Conservation (phyloP, 2,113 vertebrate genomes). For the Gambusia holbrooki region DNA sequence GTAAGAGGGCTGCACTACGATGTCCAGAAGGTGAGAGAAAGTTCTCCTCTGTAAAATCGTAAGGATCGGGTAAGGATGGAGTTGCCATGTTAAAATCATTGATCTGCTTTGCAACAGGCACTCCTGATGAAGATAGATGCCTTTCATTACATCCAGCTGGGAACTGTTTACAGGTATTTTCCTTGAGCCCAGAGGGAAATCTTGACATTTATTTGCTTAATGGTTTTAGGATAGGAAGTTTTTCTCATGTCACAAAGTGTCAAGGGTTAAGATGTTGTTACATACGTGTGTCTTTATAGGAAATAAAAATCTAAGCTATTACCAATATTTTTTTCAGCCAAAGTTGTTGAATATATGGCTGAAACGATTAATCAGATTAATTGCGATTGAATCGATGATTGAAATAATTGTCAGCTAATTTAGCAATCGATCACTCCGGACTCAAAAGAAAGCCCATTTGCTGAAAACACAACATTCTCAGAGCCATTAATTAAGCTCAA, state of each 20-base stretch:
- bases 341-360: background rate
- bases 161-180: conserved; percentile 80
- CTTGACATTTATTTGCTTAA: background rate
- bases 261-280: too few species aligned
- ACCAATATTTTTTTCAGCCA: background rate
- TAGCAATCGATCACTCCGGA: too few species aligned
- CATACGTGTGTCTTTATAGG: too few species aligned
- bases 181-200: background rate
- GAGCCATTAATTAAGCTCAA: too few species aligned
- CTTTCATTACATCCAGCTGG: conserved; percentile 96
- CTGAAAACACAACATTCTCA: too few species aligned
- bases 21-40: conserved; percentile 90
- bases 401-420: too few species aligned
- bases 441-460: too few species aligned
- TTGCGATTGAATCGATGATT: too few species aligned
- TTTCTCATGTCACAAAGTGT: too few species aligned
- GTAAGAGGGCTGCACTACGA: conserved; percentile 97
- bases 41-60: background rate
- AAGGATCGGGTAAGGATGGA: too few species aligned
- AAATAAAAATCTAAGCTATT: background rate
- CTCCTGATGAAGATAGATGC: conserved; percentile 99
- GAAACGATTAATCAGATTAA: too few species aligned
- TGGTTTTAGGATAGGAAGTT: too few species aligned
- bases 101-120: conserved; percentile 76
- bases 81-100: background rate